These are phyloP conservation scores for Spialia ferax DNA, from an alignment of 2,888 invertebrate genomes.

Conservation along the genomic window DNA sequence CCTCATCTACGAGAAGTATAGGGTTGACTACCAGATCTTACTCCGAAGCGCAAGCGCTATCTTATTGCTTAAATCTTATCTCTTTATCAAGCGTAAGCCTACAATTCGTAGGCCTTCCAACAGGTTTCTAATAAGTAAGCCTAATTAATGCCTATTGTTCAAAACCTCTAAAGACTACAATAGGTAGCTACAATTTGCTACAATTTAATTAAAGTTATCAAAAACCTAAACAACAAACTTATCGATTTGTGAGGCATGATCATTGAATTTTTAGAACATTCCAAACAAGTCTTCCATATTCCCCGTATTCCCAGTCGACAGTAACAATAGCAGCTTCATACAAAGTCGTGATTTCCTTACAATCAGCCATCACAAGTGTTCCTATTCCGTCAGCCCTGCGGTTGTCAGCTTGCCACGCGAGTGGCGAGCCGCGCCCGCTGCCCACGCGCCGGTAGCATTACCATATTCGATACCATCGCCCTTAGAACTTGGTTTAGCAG, in stretches of 20 bases:
- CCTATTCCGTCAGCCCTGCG: conserved; percentile 48
- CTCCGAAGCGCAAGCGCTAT: no score
- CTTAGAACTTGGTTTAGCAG: conserved; percentile 31
- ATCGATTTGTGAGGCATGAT: no score
- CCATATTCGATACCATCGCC: conserved; percentile 50
- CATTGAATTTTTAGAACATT: background rate
- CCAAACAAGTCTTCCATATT: no score
- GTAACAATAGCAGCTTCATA: background rate
- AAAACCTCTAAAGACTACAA: no score
- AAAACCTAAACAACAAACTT: no score
- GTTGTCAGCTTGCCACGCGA: conserved; percentile 42
- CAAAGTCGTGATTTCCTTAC: conserved; percentile 28
- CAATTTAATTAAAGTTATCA: no score
- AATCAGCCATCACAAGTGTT: conserved; percentile 23
- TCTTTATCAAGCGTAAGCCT: no score
- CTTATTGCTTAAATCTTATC: no score
- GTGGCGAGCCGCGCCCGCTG: conserved; percentile 50
- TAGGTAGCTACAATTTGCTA: no score
- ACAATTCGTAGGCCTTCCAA: no score
- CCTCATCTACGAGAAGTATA: conserved; percentile 55
- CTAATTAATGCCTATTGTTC: no score
- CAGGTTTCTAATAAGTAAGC: no score
- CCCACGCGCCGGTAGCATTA: conserved; percentile 56
- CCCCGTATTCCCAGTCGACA: conserved; percentile 5
- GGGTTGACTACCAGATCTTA: conserved; percentile 47